Percentiles rank a stretch among this genome's conserved stretches.
These are phyloP conservation scores for Pollenia amentaria DNA, from an alignment of 2,888 invertebrate species.

Conservation along the genomic window DNA sequence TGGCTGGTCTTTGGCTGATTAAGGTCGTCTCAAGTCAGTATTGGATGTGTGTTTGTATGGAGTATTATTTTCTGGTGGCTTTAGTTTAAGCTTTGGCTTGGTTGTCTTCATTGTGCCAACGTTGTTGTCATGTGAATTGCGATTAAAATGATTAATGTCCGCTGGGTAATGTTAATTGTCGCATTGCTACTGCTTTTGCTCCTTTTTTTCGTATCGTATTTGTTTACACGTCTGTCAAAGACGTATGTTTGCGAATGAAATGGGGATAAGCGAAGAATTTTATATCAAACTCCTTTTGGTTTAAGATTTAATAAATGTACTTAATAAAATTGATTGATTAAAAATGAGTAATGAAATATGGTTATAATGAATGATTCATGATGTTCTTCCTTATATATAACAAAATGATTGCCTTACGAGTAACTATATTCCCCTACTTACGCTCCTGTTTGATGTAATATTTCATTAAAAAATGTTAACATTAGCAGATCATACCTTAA, in stretches of 20 bases:
- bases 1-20: constrained; percentile 15
- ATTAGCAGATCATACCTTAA: constrained; percentile 54
- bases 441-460: constrained; percentile 18
- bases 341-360: too few species aligned
- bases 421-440: neutral
- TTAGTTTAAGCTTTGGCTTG: constrained; percentile 39
- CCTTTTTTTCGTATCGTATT: constrained; percentile 4
- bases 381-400: too few species aligned
- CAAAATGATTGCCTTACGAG: too few species aligned
- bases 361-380: too few species aligned
- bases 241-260: neutral
- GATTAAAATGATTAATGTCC: constrained; percentile 84
- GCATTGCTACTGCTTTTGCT: constrained; percentile 69
- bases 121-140: constrained; percentile 80
- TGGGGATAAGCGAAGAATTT: neutral
- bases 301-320: neutral
- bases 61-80: constrained; percentile 17
- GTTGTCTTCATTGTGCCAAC: constrained; percentile 68
- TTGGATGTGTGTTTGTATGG: constrained; percentile 57
- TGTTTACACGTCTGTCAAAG: constrained; percentile 19
- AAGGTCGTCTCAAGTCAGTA: constrained; percentile 70
- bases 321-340: too few species aligned
- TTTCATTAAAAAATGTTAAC: constrained; percentile 8
- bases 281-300: neutral
- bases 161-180: constrained; percentile 83